phyloP scores from a whole-genome alignment of 2,888 invertebrate genomes.

The Esperia sulphurella region DNA sequence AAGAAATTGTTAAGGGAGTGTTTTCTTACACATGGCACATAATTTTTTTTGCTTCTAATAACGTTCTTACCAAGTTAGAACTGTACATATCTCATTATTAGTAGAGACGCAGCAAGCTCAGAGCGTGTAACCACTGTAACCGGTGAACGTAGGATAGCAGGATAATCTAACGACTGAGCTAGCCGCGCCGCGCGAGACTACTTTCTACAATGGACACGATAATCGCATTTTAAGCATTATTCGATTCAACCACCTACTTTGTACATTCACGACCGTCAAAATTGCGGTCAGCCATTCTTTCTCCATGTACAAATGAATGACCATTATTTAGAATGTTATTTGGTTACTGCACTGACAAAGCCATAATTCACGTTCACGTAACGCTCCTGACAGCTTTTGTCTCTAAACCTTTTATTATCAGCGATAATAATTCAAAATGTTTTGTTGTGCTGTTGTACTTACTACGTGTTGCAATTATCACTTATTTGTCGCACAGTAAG shows the following conservation, averaged over 20 bases:
- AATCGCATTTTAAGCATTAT: neutral
- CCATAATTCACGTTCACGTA: conserved; percentile 13
- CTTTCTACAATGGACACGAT: neutral
- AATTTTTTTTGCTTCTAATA: too few species aligned
- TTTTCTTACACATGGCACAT: too few species aligned
- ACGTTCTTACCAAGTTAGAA: too few species aligned
- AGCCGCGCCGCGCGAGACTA: neutral
- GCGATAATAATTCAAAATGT: neutral
- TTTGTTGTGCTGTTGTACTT: neutral
- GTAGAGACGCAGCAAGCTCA: too few species aligned
- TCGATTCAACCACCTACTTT: neutral
- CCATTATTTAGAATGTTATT: neutral
- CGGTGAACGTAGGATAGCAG: too few species aligned
- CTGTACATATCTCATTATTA: too few species aligned
- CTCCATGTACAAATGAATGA: neutral
- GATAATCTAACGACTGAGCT: too few species aligned
- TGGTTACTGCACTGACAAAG: neutral
- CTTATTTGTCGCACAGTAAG: too few species aligned
- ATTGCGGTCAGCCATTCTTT: conserved; percentile 1
- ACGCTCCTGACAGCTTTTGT: conserved; percentile 13
- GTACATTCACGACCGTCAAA: neutral
- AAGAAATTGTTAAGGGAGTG: too few species aligned
- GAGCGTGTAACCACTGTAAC: too few species aligned
- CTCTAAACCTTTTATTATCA: conserved; percentile 22
- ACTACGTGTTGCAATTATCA: neutral